phyloP scores from a whole-genome alignment of 2,888 invertebrate genomes.

The Lypha dubia region DNA sequence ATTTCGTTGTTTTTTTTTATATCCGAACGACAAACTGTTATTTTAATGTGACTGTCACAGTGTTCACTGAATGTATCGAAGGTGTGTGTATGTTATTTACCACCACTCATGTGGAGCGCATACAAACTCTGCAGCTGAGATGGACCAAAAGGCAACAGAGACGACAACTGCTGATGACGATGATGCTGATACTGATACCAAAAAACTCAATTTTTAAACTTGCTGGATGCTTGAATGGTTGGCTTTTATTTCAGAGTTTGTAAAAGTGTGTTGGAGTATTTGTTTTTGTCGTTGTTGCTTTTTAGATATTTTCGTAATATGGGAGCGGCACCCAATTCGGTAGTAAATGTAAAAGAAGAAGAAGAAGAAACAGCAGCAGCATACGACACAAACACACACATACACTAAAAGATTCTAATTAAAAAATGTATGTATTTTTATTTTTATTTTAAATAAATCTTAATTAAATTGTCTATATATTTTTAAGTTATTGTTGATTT shows the following conservation, averaged over 20 bases:
- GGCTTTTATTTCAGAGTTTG: conserved; percentile 15
- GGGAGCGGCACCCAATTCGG: conserved; percentile 70
- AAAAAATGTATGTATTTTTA: background rate
- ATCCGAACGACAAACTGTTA: conserved; percentile 47
- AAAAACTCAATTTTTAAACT: conserved; percentile 3
- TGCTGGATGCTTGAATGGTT: conserved; percentile 24
- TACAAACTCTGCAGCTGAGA: conserved; percentile 22
- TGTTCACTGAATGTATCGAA: conserved; percentile 33
- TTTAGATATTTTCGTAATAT: conserved; percentile 66
- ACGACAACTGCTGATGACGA: conserved; percentile 34
- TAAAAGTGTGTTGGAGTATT: conserved; percentile 57
- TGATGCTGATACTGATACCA: conserved; percentile 39
- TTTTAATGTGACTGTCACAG: conserved; percentile 57
- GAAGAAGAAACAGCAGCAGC: conserved; percentile 29
- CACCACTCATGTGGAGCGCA: conserved; percentile 30
- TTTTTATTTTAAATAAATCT: background rate
- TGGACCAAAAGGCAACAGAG: conserved; percentile 8
- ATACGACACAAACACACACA: conserved; percentile 29
- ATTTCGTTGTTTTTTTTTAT: conserved; percentile 18
- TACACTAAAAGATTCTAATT: background rate
- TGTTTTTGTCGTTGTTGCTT: conserved; percentile 70
- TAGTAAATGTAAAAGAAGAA: conserved; percentile 58
- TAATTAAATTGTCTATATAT: background rate
- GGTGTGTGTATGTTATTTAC: conserved; percentile 50
- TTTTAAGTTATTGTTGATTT: background rate